Conservation (phyloP, 2,888 invertebrate genomes). For the Alsophila aescularia region DNA sequence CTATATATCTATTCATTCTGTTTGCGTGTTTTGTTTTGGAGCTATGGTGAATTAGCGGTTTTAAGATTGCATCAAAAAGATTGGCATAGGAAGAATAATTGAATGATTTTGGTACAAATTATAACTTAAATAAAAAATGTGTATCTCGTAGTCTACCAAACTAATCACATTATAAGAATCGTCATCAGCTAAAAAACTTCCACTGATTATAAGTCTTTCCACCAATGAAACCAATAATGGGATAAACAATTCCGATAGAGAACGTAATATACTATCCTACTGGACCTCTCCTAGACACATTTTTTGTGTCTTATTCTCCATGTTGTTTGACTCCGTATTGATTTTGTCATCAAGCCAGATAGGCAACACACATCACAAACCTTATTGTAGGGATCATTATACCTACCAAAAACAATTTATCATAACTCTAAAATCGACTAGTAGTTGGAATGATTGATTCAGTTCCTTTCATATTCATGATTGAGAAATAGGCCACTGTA, state of each 20-base stretch:
- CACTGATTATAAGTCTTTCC: too few species aligned
- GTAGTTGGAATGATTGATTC: slow-evolving; percentile 50
- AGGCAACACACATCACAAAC: slow-evolving; percentile 10
- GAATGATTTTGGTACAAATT: too few species aligned
- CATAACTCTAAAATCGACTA: slow-evolving; percentile 43
- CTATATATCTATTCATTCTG: slow-evolving; percentile 27
- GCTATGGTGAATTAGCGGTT: background rate
- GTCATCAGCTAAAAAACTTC: too few species aligned
- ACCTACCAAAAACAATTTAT: slow-evolving; percentile 51
- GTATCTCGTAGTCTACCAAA: too few species aligned
- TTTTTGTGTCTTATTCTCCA: slow-evolving; percentile 14
- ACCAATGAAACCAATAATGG: too few species aligned
- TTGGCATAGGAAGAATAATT: too few species aligned
- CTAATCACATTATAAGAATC: too few species aligned
- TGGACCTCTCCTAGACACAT: slow-evolving; percentile 14
- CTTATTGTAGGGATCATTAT: slow-evolving; percentile 33
- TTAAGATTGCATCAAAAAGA: background rate
- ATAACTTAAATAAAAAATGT: too few species aligned
- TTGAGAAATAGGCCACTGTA: slow-evolving; percentile 49
- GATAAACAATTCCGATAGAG: too few species aligned
- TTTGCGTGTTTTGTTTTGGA: slow-evolving; percentile 9
- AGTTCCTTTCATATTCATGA: slow-evolving; percentile 54
- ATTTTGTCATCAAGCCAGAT: slow-evolving; percentile 38
- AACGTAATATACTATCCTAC: background rate
- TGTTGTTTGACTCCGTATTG: slow-evolving; percentile 27